Conservation (phyloP, 2,113 vertebrate genomes). For the Aegotheles bennettii region DNA sequence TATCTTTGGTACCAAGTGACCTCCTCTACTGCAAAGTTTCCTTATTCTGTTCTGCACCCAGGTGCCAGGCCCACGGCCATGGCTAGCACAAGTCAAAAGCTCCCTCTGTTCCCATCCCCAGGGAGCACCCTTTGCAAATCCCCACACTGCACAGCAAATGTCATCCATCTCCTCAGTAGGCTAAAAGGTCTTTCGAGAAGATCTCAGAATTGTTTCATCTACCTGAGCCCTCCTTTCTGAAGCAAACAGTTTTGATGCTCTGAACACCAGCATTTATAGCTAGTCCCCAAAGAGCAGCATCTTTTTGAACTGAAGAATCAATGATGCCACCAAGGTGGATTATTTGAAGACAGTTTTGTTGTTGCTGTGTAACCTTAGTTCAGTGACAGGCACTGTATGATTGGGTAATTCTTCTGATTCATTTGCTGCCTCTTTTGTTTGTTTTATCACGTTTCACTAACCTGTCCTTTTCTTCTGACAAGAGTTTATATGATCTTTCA, state of each 20-base stretch:
- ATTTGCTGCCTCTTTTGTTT: not conserved
- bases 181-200: constrained; percentile 1
- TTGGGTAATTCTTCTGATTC: constrained; percentile 1
- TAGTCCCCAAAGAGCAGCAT: constrained; percentile 28
- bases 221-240: constrained; percentile 32
- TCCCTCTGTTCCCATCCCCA: not conserved
- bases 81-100: not conserved
- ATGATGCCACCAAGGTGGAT: constrained; percentile 9
- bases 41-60: not conserved
- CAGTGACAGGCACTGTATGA: not conserved
- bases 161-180: not conserved
- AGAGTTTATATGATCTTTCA: not conserved
- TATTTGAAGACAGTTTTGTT: constrained; percentile 49
- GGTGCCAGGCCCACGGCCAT: not conserved
- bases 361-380: constrained; percentile 14
- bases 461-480: not conserved
- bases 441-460: not conserved
- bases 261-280: constrained; percentile 19
- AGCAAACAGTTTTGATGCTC: constrained; percentile 31
- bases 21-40: not conserved
- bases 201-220: constrained; percentile 18
- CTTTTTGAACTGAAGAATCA: constrained; percentile 41
- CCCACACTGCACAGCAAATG: not conserved
- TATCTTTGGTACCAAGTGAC: not conserved
- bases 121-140: constrained; percentile 9